These are phyloP conservation scores for Etheostoma perlongum DNA, from an alignment of 2,797 vertebrate species.

Conservation along the genomic window DNA sequence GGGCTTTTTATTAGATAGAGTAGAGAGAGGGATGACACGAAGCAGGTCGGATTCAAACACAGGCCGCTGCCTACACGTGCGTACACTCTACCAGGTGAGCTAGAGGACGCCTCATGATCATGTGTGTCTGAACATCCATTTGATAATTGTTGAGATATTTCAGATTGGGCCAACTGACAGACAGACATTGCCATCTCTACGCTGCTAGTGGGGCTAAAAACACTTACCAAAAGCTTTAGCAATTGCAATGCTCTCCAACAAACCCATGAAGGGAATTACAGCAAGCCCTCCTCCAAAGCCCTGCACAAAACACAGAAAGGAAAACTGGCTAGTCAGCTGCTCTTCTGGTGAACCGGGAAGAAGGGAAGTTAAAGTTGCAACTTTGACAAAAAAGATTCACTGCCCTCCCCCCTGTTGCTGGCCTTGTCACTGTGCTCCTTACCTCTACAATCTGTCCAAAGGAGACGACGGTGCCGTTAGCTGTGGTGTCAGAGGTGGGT, in stretches of 20 bases:
- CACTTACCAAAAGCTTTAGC: conserved; percentile 94
- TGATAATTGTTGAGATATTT: not conserved
- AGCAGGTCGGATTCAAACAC: too few species aligned
- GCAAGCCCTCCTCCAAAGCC: conserved; percentile 90
- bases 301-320: conserved; percentile 73
- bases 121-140: not conserved
- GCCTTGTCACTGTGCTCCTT: conserved; percentile 6
- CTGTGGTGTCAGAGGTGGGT: conserved; percentile 81
- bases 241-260: conserved; percentile 94
- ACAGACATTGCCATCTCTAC: not conserved
- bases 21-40: too few species aligned
- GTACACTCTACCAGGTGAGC: too few species aligned
- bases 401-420: not conserved
- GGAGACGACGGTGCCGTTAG: conserved; percentile 85
- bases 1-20: too few species aligned
- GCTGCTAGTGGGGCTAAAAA: not conserved
- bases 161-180: not conserved
- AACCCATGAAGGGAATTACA: conserved; percentile 93
- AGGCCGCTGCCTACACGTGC: too few species aligned
- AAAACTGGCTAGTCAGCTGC: conserved; percentile 12
- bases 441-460: conserved; percentile 87
- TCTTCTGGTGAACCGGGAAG: not conserved
- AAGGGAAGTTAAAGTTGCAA: conserved; percentile 45
- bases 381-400: not conserved
- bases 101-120: not conserved